Base-by-base conservation (phyloP, 2,113 vertebrate genomes). In the Dermatemys mawii region DNA sequence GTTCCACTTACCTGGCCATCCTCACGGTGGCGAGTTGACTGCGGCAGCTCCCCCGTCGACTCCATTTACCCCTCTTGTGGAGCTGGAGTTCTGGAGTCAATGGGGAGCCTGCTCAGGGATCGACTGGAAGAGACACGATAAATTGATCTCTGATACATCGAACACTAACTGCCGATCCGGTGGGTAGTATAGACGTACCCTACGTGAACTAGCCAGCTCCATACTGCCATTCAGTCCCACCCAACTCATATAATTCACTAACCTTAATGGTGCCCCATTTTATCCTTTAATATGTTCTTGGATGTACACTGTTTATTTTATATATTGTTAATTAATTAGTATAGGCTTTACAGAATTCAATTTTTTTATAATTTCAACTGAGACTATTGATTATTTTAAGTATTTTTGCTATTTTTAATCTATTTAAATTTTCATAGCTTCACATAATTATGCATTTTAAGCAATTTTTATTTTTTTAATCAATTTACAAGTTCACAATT, bases 131-230 rank as follows among this genome's bases (percentile, higher is more conserved):
- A 48, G 46, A 48, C 46, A 10, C 6, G 46, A 48, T 48, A 48
- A 48, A 48, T 48, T 8, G 46, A 48, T 48, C 46, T 10, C 46
- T 48, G 46, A 48, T 48, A 48, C 8, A 48, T 48, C 46, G 46
- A 48, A 9, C 46, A 46, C 46, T 46, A 46, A 5, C 46, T 8
- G 46, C 5, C 8, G 46, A 46, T 46, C 46, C 46, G 46, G 46
- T 8, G 46, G 46, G 46, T 46, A 46, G 46, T 46, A 8, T 6
- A 46, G 46, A 46, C 46, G 11, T 48, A 48, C n/a, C n/a, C n/a
- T n/a, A n/a, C n/a, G 44, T 16, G 48, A 80, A 6, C 4, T 6
- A 0, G 73, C 41, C 14, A 14, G 10, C 79, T 90, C 4, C 0
- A 81, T 82, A n/a, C 75, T 22, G 22, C 8, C 3, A 14, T 75